Evolutionary conservation across 2,888 invertebrate species (phyloP).

Genomic region (Papilio protenor): DNA sequence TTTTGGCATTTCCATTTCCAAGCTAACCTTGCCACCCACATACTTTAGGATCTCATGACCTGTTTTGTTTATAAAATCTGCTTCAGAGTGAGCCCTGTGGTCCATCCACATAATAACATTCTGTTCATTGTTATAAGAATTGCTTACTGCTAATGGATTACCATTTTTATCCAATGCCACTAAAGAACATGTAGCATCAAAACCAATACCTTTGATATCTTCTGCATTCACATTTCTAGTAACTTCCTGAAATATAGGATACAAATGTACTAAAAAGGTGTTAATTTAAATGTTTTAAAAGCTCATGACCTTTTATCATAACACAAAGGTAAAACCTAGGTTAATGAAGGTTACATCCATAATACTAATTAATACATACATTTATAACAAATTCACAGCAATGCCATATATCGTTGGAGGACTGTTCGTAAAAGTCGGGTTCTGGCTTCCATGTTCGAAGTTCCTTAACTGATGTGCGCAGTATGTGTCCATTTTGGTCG

Average conservation of each 20-base stretch:
- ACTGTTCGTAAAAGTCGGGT: slow-evolving; percentile 94
- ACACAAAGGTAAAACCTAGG: not conserved
- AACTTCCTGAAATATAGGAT: slow-evolving; percentile 82
- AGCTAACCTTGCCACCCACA: slow-evolving; percentile 95
- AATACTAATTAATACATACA: slow-evolving; percentile 78
- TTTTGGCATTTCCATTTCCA: slow-evolving; percentile 99
- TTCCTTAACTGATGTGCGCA: slow-evolving; percentile 85
- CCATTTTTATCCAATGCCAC: slow-evolving; percentile 90
- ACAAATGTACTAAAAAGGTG: slow-evolving; percentile 42
- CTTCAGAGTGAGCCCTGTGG: slow-evolving; percentile 92
- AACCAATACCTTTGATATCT: slow-evolving; percentile 93
- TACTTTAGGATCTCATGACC: slow-evolving; percentile 91
- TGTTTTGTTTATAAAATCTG: slow-evolving; percentile 90
- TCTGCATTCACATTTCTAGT: slow-evolving; percentile 78
- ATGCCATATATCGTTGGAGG: slow-evolving; percentile 94
- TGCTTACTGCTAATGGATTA: slow-evolving; percentile 88
- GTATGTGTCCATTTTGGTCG: slow-evolving; percentile 86
- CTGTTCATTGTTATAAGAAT: slow-evolving; percentile 86
- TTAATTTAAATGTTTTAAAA: not conserved
- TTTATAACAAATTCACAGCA: slow-evolving; percentile 89
- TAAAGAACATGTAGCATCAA: slow-evolving; percentile 98
- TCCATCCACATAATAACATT: slow-evolving; percentile 97
- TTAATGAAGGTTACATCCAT: not conserved
- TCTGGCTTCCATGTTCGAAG: slow-evolving; percentile 92
- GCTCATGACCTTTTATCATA: not conserved